Base-by-base conservation (phyloP, 1,140 invertebrate genomes). In the Trachymyrmex septentrionalis region DNA sequence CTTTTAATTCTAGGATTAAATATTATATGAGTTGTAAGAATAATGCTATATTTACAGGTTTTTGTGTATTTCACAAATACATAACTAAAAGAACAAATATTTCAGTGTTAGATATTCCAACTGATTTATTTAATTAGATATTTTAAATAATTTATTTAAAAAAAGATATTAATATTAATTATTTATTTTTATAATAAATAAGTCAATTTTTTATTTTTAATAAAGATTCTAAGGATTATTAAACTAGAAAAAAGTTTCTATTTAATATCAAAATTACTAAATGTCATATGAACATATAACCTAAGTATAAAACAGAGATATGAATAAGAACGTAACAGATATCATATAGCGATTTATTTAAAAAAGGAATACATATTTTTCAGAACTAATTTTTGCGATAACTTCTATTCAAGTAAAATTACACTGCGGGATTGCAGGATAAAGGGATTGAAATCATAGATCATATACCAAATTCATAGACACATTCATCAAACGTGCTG, bases 391-490 rank as follows among this genome's bases (percentile, higher is more conserved):
- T 44, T 57, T 6, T n/a, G 1, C 19, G 19, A 72, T 82, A 67
- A 3, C 5, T n/a, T 72, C 34, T 72, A 59, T 48, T 44, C 21
- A 4, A 30, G 14, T 71, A 12, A 4, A 14, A 50, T 38, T 81
- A 6, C 53, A 59, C 4, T n/a, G 55, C 0, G 14, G 48, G 2
- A 67, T 55, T 44, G 21, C 27, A 57, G n/a, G n/a, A 61, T 24
- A 73, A 84, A 34, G 55, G 12, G 27, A 48, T 30, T 59, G 21
- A 53, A 78, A 69, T 69, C 55, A 34, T 57, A 72, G 66, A 71
- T 55, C 64, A 27, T 12, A 50, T 34, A 24, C 16, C 38, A 19
- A 61, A 84, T 84, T 77, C 63, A 85, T 77, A 76, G 78, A 87
- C 57, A 59, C 55, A 76, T 85, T 16, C 34, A 21, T 73, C 66